phyloP scores from a whole-genome alignment of 2,888 invertebrate genomes.

The Platypus cylindrus region DNA sequence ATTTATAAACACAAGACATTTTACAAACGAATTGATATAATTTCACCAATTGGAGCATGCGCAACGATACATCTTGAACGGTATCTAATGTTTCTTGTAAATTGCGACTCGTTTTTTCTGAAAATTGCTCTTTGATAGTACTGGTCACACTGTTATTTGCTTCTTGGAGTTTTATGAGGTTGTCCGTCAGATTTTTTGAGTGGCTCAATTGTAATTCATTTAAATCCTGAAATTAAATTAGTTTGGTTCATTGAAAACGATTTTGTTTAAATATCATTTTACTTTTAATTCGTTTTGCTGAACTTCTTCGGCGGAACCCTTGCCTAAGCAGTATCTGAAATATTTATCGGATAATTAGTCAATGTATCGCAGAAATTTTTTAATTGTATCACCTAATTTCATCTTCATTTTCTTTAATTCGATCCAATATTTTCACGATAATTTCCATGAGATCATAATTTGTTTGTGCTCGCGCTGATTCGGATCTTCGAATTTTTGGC shows the following conservation, averaged over 20 bases:
- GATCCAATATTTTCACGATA: constrained; percentile 34
- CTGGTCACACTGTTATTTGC: constrained; percentile 27
- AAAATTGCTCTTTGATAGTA: constrained; percentile 17
- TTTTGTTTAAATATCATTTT: too few species aligned
- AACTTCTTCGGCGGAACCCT: too few species aligned
- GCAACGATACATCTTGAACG: constrained; percentile 33
- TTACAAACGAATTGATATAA: neutral
- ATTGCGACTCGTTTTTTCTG: constrained; percentile 17
- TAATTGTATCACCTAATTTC: constrained; percentile 19
- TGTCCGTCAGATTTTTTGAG: constrained; percentile 31
- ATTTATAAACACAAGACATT: neutral
- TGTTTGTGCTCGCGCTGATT: constrained; percentile 33
- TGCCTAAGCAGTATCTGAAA: too few species aligned
- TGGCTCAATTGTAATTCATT: constrained; percentile 34
- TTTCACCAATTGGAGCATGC: constrained; percentile 32
- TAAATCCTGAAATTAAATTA: constrained; percentile 29
- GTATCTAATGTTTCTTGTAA: constrained; percentile 27
- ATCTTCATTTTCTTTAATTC: constrained; percentile 35
- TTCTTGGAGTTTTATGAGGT: constrained; percentile 34
- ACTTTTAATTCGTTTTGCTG: too few species aligned
- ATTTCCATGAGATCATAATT: constrained; percentile 39
- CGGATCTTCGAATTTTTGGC: constrained; percentile 30
- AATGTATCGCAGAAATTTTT: too few species aligned
- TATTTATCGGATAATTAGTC: too few species aligned
- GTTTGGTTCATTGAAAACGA: too few species aligned